Evolutionary conservation across 2,113 vertebrate species (phyloP), one percentile per base, ranked within the genome.

Genomic region (Albula goreensis): DNA sequence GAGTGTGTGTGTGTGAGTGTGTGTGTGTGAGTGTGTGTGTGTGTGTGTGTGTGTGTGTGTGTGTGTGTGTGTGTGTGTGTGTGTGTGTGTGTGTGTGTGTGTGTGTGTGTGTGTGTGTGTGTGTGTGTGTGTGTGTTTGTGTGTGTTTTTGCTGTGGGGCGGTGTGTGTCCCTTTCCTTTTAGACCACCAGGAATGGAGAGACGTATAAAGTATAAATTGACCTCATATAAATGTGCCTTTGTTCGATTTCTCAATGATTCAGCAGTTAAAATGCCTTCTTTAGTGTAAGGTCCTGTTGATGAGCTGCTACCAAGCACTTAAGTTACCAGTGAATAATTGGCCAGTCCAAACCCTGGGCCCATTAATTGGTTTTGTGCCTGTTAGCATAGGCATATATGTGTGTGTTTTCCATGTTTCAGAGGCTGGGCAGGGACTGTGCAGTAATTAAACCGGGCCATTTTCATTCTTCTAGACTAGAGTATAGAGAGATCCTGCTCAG

Each of bases 371-470:
- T 51, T 13, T 17, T 9, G 4, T 49, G 17, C 50, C 31, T 25
- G 31, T 6, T 12, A 31, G 48, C 52, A 2, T 25, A 74, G 50
- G 81, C 83, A 82, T 87, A 81, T 87, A 81, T 63, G 60, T 63
- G 60, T 63, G 60, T 63, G 60, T 74, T n/a, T 10, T 0, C 9
- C 2, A n/a, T 10, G 4, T 74, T 31, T 25, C 9, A 11, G 70
- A 74, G 70, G 70, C n/a, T 31, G 4, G 15, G 19, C 17, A 15
- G 3, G 63, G 13, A 19, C 17, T 70, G 9, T 12, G 0, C 11
- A 22, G 19, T 70, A 70, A 22, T 19, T n/a, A 70, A 22, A 70
- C 63, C 19, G 63, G 0, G 22, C 70, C 70, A 74, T 5, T 74
- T n/a, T 2, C 17, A 70, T 70, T 17, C 70, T 31, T 8, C 70